Conservation (phyloP, 2,888 invertebrate genomes). For the Eupithecia centaureata region DNA sequence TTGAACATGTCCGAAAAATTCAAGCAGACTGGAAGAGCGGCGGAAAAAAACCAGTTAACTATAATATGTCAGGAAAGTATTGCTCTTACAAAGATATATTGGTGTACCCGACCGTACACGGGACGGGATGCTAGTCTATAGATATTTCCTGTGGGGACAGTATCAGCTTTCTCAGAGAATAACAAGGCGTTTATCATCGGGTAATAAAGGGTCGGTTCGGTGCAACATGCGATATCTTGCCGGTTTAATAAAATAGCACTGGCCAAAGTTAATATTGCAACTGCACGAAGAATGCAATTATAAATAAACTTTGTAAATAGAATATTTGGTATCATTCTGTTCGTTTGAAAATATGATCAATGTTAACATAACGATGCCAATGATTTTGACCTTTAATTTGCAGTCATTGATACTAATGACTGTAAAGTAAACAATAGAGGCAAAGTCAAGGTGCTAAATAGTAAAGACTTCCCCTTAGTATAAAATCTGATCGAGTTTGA, state of each 20-base stretch:
- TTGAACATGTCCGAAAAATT: neutral
- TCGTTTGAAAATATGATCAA: no score
- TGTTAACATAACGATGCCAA: neutral
- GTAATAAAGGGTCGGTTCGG: constrained; percentile 26
- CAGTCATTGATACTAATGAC: neutral
- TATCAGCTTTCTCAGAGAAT: constrained; percentile 44
- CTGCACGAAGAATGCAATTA: neutral
- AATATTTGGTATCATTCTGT: neutral
- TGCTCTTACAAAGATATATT: no score
- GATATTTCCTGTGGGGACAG: constrained; percentile 28
- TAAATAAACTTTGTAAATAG: neutral
- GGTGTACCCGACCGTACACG: neutral
- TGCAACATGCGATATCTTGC: constrained; percentile 20
- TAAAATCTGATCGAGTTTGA: constrained; percentile 37
- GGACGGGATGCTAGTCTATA: neutral
- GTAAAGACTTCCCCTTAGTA: neutral
- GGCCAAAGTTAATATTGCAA: neutral
- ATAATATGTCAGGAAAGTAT: no score
- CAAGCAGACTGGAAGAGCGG: neutral
- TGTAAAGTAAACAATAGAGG: neutral
- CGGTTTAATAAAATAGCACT: constrained; percentile 10
- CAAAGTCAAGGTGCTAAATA: neutral
- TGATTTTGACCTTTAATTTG: neutral
- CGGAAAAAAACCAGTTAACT: no score
- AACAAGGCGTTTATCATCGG: constrained; percentile 43